Evolutionary conservation across 53 echinoderm and acorn worm genomes (phyloP).

Genomic region (Patiria pectinifera): DNA sequence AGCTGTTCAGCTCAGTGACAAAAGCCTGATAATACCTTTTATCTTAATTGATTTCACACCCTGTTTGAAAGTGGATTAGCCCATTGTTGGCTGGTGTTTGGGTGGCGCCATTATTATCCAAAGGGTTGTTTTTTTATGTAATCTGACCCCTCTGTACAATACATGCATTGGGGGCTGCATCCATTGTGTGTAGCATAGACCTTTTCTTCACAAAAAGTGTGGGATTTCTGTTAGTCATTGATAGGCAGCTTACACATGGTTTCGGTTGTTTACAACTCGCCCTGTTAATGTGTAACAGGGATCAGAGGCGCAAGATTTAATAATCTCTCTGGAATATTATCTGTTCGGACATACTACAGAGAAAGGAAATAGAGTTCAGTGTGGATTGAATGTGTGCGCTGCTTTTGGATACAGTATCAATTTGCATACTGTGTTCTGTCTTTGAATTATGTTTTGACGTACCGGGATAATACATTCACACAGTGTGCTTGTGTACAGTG

Average conservation of each 20-base stretch:
- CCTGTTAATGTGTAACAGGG: not conserved
- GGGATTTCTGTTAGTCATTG: slow-evolving; percentile 15
- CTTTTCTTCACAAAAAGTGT: not conserved
- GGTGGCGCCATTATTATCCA: slow-evolving; percentile 39
- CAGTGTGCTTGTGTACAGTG: too few relatives aligned
- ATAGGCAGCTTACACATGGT: not conserved
- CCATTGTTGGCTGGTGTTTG: slow-evolving; percentile 20
- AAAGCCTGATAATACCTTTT: not conserved
- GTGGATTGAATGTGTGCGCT: too few relatives aligned
- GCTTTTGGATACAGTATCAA: too few relatives aligned
- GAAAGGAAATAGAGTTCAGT: too few relatives aligned
- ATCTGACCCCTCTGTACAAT: slow-evolving; percentile 20
- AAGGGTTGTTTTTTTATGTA: slow-evolving; percentile 49
- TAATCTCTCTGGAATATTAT: not conserved
- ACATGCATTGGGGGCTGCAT: not conserved
- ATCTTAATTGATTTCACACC: slow-evolving; percentile 17
- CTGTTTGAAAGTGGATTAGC: slow-evolving; percentile 44
- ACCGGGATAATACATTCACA: too few relatives aligned
- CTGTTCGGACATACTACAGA: not conserved
- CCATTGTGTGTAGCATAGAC: not conserved
- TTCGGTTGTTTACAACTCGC: slow-evolving; percentile 34
- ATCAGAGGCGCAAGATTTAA: not conserved
- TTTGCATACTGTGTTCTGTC: too few relatives aligned
- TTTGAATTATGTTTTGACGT: too few relatives aligned
- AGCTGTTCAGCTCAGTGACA: not conserved